Evolutionary conservation across 2,888 invertebrate species (phyloP).

Genomic region (Cerastis leucographa): DNA sequence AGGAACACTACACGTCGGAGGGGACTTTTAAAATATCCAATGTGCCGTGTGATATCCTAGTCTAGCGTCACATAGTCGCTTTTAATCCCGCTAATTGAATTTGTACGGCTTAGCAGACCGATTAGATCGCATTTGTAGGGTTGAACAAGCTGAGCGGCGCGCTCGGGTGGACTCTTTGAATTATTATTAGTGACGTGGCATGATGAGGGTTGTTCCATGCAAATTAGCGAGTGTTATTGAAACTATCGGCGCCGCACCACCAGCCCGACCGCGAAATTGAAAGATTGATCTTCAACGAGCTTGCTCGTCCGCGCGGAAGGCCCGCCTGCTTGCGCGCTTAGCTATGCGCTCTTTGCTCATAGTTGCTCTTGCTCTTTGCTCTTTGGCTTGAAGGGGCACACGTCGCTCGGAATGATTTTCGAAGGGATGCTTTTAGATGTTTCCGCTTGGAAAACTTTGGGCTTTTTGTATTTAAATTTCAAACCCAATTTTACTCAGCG

Average conservation of each 20-base stretch:
- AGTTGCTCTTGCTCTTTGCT: constrained; percentile 1
- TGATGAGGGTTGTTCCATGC: constrained; percentile 68
- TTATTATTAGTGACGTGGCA: constrained; percentile 68
- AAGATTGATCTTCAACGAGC: constrained; percentile 68
- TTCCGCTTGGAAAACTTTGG: constrained; percentile 32
- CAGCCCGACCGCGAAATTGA: constrained; percentile 65
- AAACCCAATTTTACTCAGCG: background rate
- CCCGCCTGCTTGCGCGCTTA: constrained; percentile 36
- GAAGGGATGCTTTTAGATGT: constrained; percentile 37
- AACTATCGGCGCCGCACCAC: constrained; percentile 62
- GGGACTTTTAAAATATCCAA: constrained; percentile 54
- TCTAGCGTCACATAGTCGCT: constrained; percentile 66
- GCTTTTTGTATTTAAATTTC: constrained; percentile 9
- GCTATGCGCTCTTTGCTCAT: constrained; percentile 61
- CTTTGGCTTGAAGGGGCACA: constrained; percentile 57
- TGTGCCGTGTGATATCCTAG: constrained; percentile 59
- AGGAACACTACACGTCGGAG: constrained; percentile 39
- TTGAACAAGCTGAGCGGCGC: constrained; percentile 67
- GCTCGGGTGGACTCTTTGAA: constrained; percentile 68
- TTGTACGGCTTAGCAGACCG: constrained; percentile 78
- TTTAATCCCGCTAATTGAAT: constrained; percentile 79
- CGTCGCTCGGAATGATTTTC: constrained; percentile 55
- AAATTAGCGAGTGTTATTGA: constrained; percentile 70
- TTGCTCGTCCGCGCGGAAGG: constrained; percentile 60
- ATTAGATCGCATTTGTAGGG: constrained; percentile 77